Evolutionary conservation across 2,797 vertebrate genomes (phyloP).

Genomic region (Alexandromys oeconomus): DNA sequence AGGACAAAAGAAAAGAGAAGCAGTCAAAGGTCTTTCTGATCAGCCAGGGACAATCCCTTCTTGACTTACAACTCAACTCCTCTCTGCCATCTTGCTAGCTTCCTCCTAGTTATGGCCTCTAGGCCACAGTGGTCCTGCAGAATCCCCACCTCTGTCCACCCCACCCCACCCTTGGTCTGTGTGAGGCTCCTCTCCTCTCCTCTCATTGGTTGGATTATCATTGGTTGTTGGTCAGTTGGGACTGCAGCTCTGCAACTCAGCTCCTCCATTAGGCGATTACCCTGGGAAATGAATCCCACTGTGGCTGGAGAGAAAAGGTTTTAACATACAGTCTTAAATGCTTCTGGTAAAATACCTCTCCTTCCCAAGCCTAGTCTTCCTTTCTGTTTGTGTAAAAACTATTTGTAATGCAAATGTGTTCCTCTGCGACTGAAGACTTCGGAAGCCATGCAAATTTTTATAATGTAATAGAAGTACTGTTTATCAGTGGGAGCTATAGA

Average conservation of each 20-base stretch:
- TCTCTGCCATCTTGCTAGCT: not conserved
- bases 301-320: conserved; percentile 50
- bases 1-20: not conserved
- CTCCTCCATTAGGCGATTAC: conserved; percentile 15
- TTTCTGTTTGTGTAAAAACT: conserved; percentile 55
- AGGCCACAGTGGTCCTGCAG: not conserved
- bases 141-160: not conserved
- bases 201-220: conserved; percentile 21
- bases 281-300: conserved; percentile 66
- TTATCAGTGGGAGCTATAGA: not conserved
- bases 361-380: conserved; percentile 41
- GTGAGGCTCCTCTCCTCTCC: not conserved
- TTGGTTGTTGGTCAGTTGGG: conserved; percentile 50
- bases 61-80: conserved; percentile 53
- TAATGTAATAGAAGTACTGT: conserved; percentile 14
- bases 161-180: not conserved
- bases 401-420: conserved; percentile 70
- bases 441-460: conserved; percentile 45
- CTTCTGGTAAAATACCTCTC: conserved; percentile 55
- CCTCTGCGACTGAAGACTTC: conserved; percentile 25
- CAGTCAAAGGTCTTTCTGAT: conserved; percentile 59
- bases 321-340: conserved; percentile 67
- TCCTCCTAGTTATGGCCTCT: not conserved
- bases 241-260: conserved; percentile 18
- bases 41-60: conserved; percentile 42